Evolutionary conservation across 64 coral and sea anemone species (phyloP), one percentile per base, ranked within the genome.

Genomic region (Catalaphyllia jardinei): DNA sequence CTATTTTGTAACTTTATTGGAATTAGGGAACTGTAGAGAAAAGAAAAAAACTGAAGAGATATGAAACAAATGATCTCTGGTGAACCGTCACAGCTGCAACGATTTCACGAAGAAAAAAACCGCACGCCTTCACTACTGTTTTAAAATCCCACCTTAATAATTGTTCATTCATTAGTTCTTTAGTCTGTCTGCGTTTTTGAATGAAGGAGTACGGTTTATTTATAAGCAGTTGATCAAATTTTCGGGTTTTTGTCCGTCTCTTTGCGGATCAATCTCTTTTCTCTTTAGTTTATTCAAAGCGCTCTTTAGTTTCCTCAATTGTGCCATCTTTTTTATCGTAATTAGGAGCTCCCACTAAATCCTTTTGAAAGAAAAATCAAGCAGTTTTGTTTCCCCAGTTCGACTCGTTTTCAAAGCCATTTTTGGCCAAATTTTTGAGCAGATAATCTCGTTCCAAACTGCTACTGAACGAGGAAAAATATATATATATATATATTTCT

Each of bases 71-170:
- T 61, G 61, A 83, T 83, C 63, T 71, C 62, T 51, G 69, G 81
- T 71, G 81, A 71, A 85, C 64, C 30, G 81, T 28, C 65, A 67
- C 81, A 85, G 81, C 81, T 85, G 81, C 67, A 71, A 51, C 62
- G 52, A 39, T 81, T 55, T 33, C 59, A 62, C 57, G 14, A 85
- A 85, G 27, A 71, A 35, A 67, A 80, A 83, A 24, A 27, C n/a
- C 65, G 4, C 10, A 85, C 50, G 69, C 19, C 19, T 2, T 29
- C 9, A 49, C 35, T 67, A 46, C 31, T 69, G 35, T 69, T 79
- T 79, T 55, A 71, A 85, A 11, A 85, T 15, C 33, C 81, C 39
- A 67, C 81, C 62, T 71, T 85, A 46, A 46, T 46, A 46, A 8
- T 46, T 38, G 62, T 82, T 71, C 64, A 28, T 85, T 85, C 35